Percentiles rank a stretch among this genome's conserved stretches.
Evolutionary conservation across 1,140 invertebrate species (phyloP).

Genomic region (Aphidius ervi): DNA sequence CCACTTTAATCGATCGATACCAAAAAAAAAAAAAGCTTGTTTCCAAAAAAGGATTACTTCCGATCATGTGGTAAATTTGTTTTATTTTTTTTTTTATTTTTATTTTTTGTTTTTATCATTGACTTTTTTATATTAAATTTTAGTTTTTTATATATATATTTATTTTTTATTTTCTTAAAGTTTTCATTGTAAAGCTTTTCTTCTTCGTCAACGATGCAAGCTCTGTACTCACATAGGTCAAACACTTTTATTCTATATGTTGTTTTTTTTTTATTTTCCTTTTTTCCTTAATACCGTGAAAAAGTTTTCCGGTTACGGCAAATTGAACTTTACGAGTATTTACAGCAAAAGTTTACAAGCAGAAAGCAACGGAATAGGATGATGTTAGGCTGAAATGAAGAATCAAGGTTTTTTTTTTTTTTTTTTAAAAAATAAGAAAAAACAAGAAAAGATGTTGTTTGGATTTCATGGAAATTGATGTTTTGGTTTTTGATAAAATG

Average conservation of each 20-base stretch:
- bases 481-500: too few relatives aligned
- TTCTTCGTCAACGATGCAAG: conserved; percentile 13
- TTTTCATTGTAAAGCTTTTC: conserved; percentile 3
- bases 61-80: conserved; percentile 25
- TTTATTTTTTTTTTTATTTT: conserved; percentile 12
- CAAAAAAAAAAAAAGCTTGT: conserved; percentile 15
- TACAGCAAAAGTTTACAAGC: conserved; percentile 27
- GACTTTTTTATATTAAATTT: background rate
- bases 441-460: background rate
- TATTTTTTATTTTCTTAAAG: background rate
- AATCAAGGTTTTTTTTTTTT: conserved; percentile 10
- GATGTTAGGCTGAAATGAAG: conserved; percentile 4
- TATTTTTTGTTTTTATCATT: conserved; percentile 5
- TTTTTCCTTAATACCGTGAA: background rate
- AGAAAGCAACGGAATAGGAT: background rate
- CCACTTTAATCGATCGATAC: conserved; percentile 21
- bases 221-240: background rate
- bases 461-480: background rate
- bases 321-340: conserved; percentile 37
- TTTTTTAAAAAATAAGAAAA: too few relatives aligned
- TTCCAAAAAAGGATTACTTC: conserved; percentile 28
- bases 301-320: conserved; percentile 24
- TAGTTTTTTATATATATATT: too few relatives aligned
- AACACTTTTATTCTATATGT: too few relatives aligned
- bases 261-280: background rate